phyloP scores from a whole-genome alignment of 1,140 invertebrate species.

The Euwallacea fornicatus region DNA sequence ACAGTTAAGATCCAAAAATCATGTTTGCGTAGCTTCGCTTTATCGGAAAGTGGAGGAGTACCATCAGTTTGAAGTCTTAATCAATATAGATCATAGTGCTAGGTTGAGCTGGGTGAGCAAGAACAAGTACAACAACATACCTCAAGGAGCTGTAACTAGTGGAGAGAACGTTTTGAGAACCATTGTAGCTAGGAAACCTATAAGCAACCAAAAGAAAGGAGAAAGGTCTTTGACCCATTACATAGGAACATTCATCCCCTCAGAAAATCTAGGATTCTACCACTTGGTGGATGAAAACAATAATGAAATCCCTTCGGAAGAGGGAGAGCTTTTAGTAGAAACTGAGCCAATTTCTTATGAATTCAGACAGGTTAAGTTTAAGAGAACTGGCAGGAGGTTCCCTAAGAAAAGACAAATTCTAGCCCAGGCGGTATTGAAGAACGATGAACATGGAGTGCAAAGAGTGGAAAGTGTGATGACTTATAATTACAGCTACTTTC shows the following conservation, averaged over 20 bases:
- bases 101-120: constrained; percentile 72
- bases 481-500: constrained; percentile 67
- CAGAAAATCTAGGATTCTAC: constrained; percentile 66
- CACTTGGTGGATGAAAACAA: constrained; percentile 66
- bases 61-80: constrained; percentile 70
- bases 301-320: constrained; percentile 59
- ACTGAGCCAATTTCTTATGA: constrained; percentile 76
- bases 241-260: constrained; percentile 67
- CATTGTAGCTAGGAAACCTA: constrained; percentile 58
- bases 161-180: constrained; percentile 53
- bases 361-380: constrained; percentile 66
- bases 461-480: constrained; percentile 69
- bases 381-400: constrained; percentile 59
- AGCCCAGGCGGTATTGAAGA: constrained; percentile 64
- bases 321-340: constrained; percentile 76
- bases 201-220: constrained; percentile 52
- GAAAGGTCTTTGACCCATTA: constrained; percentile 60
- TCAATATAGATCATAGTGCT: constrained; percentile 76
- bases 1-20: constrained; percentile 58
- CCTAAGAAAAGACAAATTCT: constrained; percentile 60
- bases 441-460: constrained; percentile 56
- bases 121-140: constrained; percentile 64
- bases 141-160: constrained; percentile 67
- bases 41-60: constrained; percentile 62
- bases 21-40: constrained; percentile 65